Evolutionary conservation across 2,888 invertebrate species (phyloP).

Genomic region (Nemoura dubitans): DNA sequence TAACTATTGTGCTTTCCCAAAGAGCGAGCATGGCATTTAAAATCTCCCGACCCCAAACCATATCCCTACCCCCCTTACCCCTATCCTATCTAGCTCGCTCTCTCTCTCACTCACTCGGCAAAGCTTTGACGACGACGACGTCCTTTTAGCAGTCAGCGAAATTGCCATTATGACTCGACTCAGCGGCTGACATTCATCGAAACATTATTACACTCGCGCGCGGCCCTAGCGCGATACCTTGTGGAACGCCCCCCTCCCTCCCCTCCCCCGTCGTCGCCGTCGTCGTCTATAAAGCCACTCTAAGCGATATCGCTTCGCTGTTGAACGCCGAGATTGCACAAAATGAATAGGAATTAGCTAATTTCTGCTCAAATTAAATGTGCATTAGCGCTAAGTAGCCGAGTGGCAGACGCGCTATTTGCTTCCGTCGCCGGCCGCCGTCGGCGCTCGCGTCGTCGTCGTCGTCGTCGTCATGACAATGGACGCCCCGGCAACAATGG

Average conservation of each 20-base stretch:
- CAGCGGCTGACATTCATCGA: slow-evolving; percentile 47
- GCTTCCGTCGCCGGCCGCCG: not conserved
- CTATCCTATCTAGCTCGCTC: not conserved
- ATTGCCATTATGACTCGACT: slow-evolving; percentile 46
- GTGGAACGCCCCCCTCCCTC: slow-evolving; percentile 49
- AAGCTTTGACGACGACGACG: slow-evolving; percentile 9
- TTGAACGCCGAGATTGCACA: slow-evolving; percentile 54
- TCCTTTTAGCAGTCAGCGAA: slow-evolving; percentile 50
- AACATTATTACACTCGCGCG: slow-evolving; percentile 47
- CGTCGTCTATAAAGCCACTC: not conserved
- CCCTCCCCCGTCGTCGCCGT: slow-evolving; percentile 31
- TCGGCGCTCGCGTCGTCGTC: not conserved
- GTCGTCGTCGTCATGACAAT: no score
- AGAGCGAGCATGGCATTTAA: slow-evolving; percentile 54
- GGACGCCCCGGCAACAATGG: slow-evolving; percentile 8
- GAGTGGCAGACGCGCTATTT: slow-evolving; percentile 9
- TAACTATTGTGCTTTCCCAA: slow-evolving; percentile 59
- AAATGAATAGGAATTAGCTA: slow-evolving; percentile 61
- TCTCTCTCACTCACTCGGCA: slow-evolving; percentile 30
- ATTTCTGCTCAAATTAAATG: slow-evolving; percentile 61
- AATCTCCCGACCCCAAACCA: slow-evolving; percentile 42
- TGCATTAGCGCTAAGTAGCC: slow-evolving; percentile 58
- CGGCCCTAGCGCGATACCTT: not conserved
- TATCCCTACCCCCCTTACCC: slow-evolving; percentile 31
- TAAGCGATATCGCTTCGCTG: no score